phyloP scores from a whole-genome alignment of 2,888 invertebrate species.

The Palloptera scutellata region DNA sequence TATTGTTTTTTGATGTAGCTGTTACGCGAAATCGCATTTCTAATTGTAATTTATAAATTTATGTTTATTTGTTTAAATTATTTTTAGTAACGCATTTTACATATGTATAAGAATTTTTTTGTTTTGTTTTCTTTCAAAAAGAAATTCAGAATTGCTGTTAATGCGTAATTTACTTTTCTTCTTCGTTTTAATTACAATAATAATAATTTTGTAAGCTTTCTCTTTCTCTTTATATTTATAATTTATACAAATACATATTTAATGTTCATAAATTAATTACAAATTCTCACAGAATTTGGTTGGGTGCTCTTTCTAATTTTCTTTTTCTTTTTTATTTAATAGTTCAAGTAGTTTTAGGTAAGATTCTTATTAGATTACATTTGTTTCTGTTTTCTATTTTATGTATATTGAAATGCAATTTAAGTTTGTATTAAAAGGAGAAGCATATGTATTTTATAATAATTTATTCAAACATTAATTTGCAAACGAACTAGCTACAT shows the following conservation, averaged over 20 bases:
- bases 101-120: background rate
- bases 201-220: conserved; percentile 12
- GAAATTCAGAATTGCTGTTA: background rate
- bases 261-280: background rate
- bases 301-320: background rate
- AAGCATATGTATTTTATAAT: background rate
- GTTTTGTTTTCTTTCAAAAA: background rate
- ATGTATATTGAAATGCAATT: background rate
- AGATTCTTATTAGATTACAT: background rate
- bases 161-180: background rate
- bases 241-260: conserved; percentile 7
- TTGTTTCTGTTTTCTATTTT: background rate
- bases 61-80: too few relatives aligned
- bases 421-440: background rate
- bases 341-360: background rate
- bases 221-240: conserved; percentile 3
- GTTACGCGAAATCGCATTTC: too few relatives aligned
- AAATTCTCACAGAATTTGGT: background rate
- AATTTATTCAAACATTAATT: background rate
- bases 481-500: too few relatives aligned
- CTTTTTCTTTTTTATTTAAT: background rate
- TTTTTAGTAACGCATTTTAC: too few relatives aligned
- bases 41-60: too few relatives aligned
- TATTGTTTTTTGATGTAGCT: too few relatives aligned
- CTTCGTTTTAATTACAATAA: conserved; percentile 9